Percentiles rank a stretch among this genome's conserved stretches.
phyloP scores from a whole-genome alignment of 2,888 invertebrate species.

The Callyntrura sp. region DNA sequence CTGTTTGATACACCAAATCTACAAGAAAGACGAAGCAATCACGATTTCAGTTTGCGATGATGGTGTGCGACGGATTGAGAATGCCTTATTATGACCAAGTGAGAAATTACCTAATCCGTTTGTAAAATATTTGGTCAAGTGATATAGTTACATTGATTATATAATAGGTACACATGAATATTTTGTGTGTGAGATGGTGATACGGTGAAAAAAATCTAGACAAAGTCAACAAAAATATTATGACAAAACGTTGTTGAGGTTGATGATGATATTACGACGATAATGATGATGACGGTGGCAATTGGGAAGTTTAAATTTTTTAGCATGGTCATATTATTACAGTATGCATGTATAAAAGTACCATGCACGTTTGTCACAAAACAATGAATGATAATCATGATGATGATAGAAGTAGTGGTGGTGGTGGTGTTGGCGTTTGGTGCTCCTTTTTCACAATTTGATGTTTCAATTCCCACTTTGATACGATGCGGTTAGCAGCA shows the following conservation, averaged over 20 bases:
- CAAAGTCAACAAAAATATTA: conserved; percentile 34
- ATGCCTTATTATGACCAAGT: not conserved
- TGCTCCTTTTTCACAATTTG: conserved; percentile 49
- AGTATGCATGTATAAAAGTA: conserved; percentile 1
- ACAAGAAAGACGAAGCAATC: conserved; percentile 23
- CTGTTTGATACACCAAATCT: conserved; percentile 33
- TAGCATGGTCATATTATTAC: conserved; percentile 24
- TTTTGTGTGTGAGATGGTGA: too few species aligned
- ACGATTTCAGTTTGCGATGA: conserved; percentile 37
- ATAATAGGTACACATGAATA: not conserved
- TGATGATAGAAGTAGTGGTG: conserved; percentile 6
- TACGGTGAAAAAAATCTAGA: not conserved
- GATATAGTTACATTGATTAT: not conserved
- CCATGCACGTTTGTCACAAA: not conserved
- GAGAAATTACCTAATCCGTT: conserved; percentile 40
- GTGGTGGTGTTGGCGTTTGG: conserved; percentile 36
- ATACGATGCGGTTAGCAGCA: not conserved
- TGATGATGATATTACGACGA: conserved; percentile 43
- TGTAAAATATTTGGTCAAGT: not conserved
- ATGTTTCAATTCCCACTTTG: conserved; percentile 21
- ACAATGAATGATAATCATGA: not conserved
- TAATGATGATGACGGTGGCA: conserved; percentile 39
- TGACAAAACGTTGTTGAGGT: not conserved
- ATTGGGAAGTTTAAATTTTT: conserved; percentile 38
- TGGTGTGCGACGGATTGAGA: not conserved